Conservation (phyloP, 2,888 invertebrate genomes). For the Phania funesta region DNA sequence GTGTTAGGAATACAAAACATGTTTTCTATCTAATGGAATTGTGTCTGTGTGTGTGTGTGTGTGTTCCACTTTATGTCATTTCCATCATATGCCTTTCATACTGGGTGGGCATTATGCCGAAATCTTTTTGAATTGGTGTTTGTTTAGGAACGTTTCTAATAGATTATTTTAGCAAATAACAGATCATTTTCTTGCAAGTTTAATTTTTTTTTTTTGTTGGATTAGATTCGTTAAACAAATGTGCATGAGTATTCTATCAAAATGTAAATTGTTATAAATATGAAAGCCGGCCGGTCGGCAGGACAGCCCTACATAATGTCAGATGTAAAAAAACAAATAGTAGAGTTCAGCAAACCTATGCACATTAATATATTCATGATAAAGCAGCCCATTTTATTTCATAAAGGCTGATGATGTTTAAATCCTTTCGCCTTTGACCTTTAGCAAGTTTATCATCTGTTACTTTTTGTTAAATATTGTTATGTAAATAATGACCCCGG, state of each 20-base stretch:
- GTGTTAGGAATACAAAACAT: too few relatives aligned
- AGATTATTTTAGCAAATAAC: constrained; percentile 20
- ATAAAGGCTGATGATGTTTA: too few relatives aligned
- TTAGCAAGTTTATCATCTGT: too few relatives aligned
- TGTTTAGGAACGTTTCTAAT: neutral
- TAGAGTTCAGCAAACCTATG: neutral
- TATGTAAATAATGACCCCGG: too few relatives aligned
- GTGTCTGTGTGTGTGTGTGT: too few relatives aligned
- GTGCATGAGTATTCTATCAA: neutral
- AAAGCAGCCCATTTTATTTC: too few relatives aligned
- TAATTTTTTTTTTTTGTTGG: neutral
- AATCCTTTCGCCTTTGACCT: too few relatives aligned
- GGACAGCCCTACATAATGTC: neutral
- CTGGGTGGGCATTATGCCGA: neutral
- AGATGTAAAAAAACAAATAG: neutral
- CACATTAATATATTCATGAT: too few relatives aligned
- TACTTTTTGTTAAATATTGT: too few relatives aligned
- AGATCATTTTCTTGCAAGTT: neutral
- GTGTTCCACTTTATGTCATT: neutral
- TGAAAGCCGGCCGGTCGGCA: constrained; percentile 13
- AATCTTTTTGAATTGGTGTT: neutral
- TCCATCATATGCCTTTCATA: neutral
- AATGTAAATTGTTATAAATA: constrained; percentile 16
- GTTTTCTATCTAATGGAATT: constrained; percentile 24
- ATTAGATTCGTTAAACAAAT: neutral